These are phyloP conservation scores for Lasioglossum leucozonium DNA, from an alignment of 2,888 invertebrate genomes.

Conservation along the genomic window DNA sequence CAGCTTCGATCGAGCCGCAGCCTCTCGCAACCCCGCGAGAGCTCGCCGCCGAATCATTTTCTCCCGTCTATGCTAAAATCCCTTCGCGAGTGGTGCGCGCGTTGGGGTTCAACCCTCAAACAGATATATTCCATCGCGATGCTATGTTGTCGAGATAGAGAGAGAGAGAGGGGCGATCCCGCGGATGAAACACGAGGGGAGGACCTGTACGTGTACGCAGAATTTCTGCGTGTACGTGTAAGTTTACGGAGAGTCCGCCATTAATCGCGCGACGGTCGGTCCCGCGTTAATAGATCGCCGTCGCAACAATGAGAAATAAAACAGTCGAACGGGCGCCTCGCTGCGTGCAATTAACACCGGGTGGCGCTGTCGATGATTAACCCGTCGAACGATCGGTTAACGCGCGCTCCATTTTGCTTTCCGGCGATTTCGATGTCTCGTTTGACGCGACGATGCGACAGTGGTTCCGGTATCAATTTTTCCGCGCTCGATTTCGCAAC, in stretches of 20 bases:
- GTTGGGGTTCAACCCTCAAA: conserved; percentile 45
- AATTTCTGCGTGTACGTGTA: too few species aligned
- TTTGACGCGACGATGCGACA: background rate
- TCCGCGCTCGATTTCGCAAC: too few species aligned
- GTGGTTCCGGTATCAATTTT: background rate
- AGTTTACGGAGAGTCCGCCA: background rate
- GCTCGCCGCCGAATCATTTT: conserved; percentile 24
- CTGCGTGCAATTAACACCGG: conserved; percentile 1
- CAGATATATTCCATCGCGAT: conserved; percentile 47
- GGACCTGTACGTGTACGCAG: background rate
- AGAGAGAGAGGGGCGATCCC: conserved; percentile 1
- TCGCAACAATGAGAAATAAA: conserved; percentile 5
- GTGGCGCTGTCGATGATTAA: background rate
- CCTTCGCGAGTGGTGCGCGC: conserved; percentile 24
- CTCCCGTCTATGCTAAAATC: conserved; percentile 37
- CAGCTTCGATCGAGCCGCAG: conserved; percentile 14
- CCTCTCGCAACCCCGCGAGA: background rate
- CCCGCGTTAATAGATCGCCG: conserved; percentile 20
- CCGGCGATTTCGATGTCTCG: background rate
- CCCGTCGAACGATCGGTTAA: background rate
- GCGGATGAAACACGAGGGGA: conserved; percentile 29
- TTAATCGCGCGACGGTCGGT: conserved; percentile 17
- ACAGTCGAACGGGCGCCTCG: background rate
- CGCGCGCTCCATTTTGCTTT: background rate
- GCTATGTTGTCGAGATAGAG: background rate